Percentiles rank a stretch among this genome's conserved stretches.
Conservation (phyloP, 2,888 invertebrate genomes). For the Girardia tigrina region DNA sequence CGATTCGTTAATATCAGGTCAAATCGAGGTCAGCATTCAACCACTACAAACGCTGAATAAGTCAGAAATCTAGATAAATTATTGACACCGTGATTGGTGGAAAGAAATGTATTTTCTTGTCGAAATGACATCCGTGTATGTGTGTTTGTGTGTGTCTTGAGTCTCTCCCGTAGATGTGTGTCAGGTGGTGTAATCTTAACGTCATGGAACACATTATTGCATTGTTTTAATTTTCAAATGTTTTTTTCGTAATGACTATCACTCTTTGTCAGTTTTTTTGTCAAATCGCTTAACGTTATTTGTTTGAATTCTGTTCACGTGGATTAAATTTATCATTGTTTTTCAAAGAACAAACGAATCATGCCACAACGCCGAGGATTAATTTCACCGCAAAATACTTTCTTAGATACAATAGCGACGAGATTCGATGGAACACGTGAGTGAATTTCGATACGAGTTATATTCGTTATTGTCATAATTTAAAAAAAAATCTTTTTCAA, state of each 20-base stretch:
- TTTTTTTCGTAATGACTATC: not conserved
- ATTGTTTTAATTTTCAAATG: not conserved
- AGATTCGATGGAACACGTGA: constrained; percentile 17
- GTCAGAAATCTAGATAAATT: not conserved
- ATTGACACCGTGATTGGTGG: not conserved
- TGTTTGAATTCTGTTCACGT: too few species aligned
- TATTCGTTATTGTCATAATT: not conserved
- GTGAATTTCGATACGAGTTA: too few species aligned
- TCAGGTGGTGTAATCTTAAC: not conserved
- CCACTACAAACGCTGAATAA: not conserved
- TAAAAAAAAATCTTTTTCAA: not conserved
- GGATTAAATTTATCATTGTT: not conserved
- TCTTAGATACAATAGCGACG: constrained; percentile 9
- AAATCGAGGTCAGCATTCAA: not conserved
- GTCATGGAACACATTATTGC: not conserved
- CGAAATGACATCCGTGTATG: not conserved
- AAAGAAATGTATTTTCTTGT: too few species aligned
- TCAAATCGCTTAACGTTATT: too few species aligned
- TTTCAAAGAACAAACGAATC: not conserved
- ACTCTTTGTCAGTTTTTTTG: not conserved
- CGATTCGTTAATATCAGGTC: not conserved
- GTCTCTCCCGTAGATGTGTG: not conserved
- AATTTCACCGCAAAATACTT: not conserved
- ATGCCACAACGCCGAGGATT: not conserved
- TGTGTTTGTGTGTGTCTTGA: not conserved